Evolutionary conservation across 2,797 vertebrate genomes (phyloP), one percentile per base, ranked within the genome.

Genomic region (Malurus splendens): DNA sequence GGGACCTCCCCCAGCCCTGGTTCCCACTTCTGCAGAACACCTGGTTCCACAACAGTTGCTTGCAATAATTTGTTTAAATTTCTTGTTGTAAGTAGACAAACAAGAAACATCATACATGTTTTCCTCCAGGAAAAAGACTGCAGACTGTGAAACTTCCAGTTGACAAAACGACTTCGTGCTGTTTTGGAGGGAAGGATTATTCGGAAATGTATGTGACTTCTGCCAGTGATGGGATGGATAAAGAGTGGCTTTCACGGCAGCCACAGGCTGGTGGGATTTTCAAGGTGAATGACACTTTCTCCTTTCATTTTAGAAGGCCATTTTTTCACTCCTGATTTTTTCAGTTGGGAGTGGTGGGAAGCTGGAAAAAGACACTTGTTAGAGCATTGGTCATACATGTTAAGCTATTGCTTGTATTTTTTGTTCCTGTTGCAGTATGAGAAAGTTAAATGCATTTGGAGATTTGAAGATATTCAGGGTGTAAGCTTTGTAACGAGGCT

Each of bases 161-260:
- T 50, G 96, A 92, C 39, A 98, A 98, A 89, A 98, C 97, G 64
- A 99, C 99, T 33, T 99, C 98, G 3, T 99, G 98, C 94, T 98
- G 98, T 90, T 99, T 99, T 2, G 98, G 99, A 61, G 99, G 99
- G 77, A 97, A 97, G 14, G 97, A 98, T 96, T 99, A 98, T 95
- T 97, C 97, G 41, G 98, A 99, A 86, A 97, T 99, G 82, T 99
- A 97, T 6, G 98, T 99, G 94, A 99, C 98, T 60, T 98, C 98
- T 28, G 98, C 98, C 48, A 94, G 76, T 56, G 84, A 96, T 6
- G 98, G 97, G 44, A 95, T 99, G 92, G 95, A 97, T 86, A 94
- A 97, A 14, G 96, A 97, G 23, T 82, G 91, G 44, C 90, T 95
- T 52, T 91, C 95, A 45, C 94, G 78, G n/a, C 98, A 99, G 16